Evolutionary conservation across 1,140 invertebrate species (phyloP).

Genomic region (Rhynchophorus ferrugineus): DNA sequence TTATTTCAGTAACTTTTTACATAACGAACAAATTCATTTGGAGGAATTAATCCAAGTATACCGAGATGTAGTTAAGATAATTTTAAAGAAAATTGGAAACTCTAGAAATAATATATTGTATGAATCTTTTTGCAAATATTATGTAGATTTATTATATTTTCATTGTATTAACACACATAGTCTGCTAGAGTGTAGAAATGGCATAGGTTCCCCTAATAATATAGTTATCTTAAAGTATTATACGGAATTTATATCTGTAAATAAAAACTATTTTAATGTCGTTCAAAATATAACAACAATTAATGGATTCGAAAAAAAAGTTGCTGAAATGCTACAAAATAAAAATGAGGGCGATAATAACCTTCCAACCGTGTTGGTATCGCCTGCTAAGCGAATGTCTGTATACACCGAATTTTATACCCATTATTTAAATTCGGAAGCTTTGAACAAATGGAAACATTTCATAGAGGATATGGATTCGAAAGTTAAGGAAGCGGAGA

Average conservation of each 20-base stretch:
- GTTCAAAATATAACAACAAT: conserved; percentile 70
- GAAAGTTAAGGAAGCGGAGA: conserved; percentile 57
- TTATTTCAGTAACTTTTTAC: conserved; percentile 24
- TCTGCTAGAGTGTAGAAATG: conserved; percentile 57
- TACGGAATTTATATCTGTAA: conserved; percentile 64
- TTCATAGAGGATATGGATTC: conserved; percentile 55
- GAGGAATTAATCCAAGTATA: conserved; percentile 59
- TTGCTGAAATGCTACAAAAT: conserved; percentile 46
- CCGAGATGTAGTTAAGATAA: conserved; percentile 53
- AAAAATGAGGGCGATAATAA: conserved; percentile 47
- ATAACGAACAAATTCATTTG: conserved; percentile 56
- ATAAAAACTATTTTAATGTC: conserved; percentile 62
- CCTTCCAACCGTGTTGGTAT: conserved; percentile 50
- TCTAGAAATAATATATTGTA: conserved; percentile 51
- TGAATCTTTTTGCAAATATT: conserved; percentile 57
- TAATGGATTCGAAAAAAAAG: conserved; percentile 57
- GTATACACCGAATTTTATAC: conserved; percentile 15
- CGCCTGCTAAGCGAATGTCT: conserved; percentile 43
- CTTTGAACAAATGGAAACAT: conserved; percentile 51
- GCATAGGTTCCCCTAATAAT: conserved; percentile 54
- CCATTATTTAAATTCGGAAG: conserved; percentile 33
- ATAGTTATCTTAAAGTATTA: conserved; percentile 61
- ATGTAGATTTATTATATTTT: conserved; percentile 61
- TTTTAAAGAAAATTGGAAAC: conserved; percentile 51
- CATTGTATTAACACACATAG: conserved; percentile 58